A percentile compares a stretch with the other conserved stretches of the same genome.
phyloP scores from a whole-genome alignment of 2,888 invertebrate species.

The Zygothrica quintamaculata region DNA sequence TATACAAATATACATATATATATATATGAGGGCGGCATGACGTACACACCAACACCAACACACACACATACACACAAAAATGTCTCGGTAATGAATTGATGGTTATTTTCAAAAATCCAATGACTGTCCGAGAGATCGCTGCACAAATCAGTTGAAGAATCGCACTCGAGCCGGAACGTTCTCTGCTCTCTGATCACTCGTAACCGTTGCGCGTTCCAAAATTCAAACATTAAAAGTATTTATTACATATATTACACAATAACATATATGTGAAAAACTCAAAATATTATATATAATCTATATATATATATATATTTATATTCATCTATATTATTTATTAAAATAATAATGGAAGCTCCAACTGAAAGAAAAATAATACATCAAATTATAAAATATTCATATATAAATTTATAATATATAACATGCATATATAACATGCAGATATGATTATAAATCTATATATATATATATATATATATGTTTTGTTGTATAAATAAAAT shows the following conservation, averaged over 20 bases:
- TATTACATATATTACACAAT: slow-evolving; percentile 18
- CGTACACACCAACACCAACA: slow-evolving; percentile 16
- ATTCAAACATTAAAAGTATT: slow-evolving; percentile 9
- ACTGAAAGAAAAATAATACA: slow-evolving; percentile 4
- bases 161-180: slow-evolving; percentile 82
- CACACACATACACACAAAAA: slow-evolving; percentile 11
- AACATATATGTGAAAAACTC: not conserved
- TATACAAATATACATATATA: slow-evolving; percentile 17
- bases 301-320: no score
- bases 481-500: slow-evolving; percentile 16
- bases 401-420: not conserved
- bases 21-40: slow-evolving; percentile 70
- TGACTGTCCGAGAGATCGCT: slow-evolving; percentile 83
- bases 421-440: not conserved
- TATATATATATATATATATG: slow-evolving; percentile 9
- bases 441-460: slow-evolving; percentile 12
- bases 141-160: slow-evolving; percentile 83
- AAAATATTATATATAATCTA: no score
- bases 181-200: slow-evolving; percentile 43
- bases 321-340: no score
- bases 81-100: slow-evolving; percentile 72
- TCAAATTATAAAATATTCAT: slow-evolving; percentile 9
- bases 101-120: slow-evolving; percentile 83
- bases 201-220: slow-evolving; percentile 16
- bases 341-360: no score